Percentiles rank a stretch among this genome's conserved stretches.
Evolutionary conservation across 2,797 vertebrate genomes (phyloP).

Genomic region (Myotis vivesi): DNA sequence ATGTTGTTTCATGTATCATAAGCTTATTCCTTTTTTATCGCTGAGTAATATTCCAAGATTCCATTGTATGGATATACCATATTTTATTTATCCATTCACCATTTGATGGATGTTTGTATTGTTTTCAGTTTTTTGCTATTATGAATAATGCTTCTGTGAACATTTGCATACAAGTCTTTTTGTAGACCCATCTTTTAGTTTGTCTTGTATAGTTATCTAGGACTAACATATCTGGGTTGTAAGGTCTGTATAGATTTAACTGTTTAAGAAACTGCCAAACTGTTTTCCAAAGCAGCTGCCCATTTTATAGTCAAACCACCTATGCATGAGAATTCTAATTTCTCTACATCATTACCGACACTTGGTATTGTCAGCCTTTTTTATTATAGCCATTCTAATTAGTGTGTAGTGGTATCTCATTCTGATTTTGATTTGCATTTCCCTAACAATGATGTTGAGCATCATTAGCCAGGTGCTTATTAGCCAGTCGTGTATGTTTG

Average conservation of each 20-base stretch:
- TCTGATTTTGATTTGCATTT: conserved; percentile 20
- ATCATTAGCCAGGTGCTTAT: neutral
- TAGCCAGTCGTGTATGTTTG: neutral
- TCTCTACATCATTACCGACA: neutral
- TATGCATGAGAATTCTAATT: neutral
- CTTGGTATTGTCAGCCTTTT: neutral
- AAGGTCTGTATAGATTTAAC: neutral
- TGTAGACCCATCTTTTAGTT: neutral
- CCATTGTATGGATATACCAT: neutral
- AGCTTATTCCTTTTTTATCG: neutral
- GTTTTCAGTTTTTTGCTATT: neutral
- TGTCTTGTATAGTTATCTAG: neutral
- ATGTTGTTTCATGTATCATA: neutral
- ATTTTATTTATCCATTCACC: neutral
- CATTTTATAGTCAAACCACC: neutral
- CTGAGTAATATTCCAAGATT: neutral
- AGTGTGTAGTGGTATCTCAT: neutral
- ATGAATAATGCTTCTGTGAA: neutral
- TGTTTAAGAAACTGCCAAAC: neutral
- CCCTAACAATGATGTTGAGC: neutral
- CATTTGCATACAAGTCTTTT: neutral
- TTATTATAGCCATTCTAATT: neutral
- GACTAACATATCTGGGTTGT: neutral
- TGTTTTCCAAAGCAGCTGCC: neutral
- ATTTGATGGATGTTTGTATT: neutral